A percentile compares a stretch with the other conserved stretches of the same genome.
phyloP scores from a whole-genome alignment of 2,888 invertebrate species.

The Doris montereyensis region DNA sequence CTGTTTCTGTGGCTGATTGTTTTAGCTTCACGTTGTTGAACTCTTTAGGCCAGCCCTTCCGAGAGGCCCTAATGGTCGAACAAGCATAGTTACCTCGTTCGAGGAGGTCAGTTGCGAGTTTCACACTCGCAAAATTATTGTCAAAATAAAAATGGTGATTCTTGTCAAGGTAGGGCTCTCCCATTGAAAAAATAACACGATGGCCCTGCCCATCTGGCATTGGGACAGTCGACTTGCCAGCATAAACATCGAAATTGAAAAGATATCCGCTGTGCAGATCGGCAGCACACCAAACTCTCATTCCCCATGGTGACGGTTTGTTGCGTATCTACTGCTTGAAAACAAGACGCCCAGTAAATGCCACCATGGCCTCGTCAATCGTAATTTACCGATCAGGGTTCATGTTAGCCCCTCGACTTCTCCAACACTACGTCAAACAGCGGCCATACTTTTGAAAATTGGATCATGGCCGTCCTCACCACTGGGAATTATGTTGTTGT shows the following conservation, averaged over 20 bases:
- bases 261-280: too few relatives aligned
- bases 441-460: not conserved
- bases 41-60: not conserved
- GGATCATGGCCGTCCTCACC: not conserved
- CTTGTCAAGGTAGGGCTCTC: not conserved
- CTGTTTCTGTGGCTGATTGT: too few relatives aligned
- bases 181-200: not conserved
- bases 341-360: too few relatives aligned
- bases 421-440: not conserved
- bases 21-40: too few relatives aligned
- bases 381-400: too few relatives aligned
- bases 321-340: too few relatives aligned
- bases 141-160: not conserved
- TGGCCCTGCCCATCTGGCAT: not conserved
- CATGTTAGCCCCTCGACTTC: not conserved
- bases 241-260: conserved; percentile 20
- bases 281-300: too few relatives aligned
- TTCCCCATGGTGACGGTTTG: too few relatives aligned
- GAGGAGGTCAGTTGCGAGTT: conserved; percentile 4
- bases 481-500: not conserved
- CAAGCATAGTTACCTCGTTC: not conserved
- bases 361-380: too few relatives aligned
- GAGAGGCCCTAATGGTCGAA: not conserved
- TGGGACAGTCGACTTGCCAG: not conserved
- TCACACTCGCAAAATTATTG: conserved; percentile 16